phyloP scores from a whole-genome alignment of 2,797 vertebrate genomes.

The Tangara arthus region DNA sequence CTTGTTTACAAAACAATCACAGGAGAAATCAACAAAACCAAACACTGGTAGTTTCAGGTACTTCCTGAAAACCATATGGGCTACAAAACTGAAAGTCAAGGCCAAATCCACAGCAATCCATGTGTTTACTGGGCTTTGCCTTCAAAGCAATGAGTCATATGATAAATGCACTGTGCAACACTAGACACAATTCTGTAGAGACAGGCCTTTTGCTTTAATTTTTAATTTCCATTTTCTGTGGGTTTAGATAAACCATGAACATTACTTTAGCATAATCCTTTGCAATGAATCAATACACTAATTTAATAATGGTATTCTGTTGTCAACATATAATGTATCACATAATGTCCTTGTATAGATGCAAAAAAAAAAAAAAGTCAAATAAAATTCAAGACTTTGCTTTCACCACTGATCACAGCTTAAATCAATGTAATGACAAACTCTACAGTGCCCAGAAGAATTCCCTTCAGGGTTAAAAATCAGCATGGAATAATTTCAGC shows the following conservation, averaged over 20 bases:
- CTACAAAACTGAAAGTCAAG: background rate
- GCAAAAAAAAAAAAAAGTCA: background rate
- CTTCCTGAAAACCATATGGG: background rate
- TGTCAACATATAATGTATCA: conserved; percentile 52
- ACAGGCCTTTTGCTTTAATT: conserved; percentile 46
- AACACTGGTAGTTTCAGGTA: background rate
- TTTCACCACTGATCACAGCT: background rate
- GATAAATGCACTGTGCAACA: conserved; percentile 5
- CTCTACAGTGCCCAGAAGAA: background rate
- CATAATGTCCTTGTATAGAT: background rate
- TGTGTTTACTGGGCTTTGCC: background rate
- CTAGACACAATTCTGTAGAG: background rate
- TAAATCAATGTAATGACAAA: background rate
- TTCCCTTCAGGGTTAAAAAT: background rate
- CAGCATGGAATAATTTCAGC: background rate
- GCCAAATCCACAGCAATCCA: background rate
- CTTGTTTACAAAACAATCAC: background rate
- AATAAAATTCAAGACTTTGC: background rate
- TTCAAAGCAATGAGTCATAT: conserved; percentile 38
- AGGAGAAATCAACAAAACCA: background rate
- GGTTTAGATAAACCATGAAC: conserved; percentile 28
- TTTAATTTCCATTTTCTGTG: conserved; percentile 62
- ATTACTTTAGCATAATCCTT: conserved; percentile 36
- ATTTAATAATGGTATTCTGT: conserved; percentile 50
- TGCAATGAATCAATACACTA: conserved; percentile 44